Base-by-base conservation (phyloP, 2,113 vertebrate species). In the Poeciliopsis occidentalis region DNA sequence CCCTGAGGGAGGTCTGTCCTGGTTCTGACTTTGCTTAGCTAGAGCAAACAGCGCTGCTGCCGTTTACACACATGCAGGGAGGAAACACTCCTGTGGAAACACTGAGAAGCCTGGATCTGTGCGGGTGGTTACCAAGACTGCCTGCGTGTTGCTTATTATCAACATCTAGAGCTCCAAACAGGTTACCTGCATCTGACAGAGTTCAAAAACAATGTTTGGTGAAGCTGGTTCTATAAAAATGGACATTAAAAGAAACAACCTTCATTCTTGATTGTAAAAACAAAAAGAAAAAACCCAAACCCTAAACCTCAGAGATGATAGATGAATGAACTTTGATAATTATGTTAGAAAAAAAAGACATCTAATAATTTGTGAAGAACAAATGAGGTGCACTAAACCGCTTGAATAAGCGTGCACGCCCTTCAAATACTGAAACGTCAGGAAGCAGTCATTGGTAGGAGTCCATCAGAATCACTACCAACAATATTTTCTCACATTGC, bases 1-100 rank as follows among this genome's bases (percentile, higher is more conserved):
- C 81, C 89, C 88, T 78, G 62, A 78, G 85, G 90, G 89, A 90
- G 70, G 79, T 60, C 63, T 89, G 86, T 85, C 90, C 89, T 85
- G 86, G 69, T 89, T 92, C 85, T 80, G 22, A 79, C 78, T 72
- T 62, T 12, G 69, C 76, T 84, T 77, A 69, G 74, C 65, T 31
- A 12, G 47, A 83, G 75, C 78, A 85, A 86, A 90, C 79, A 86
- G 72, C 78, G 64, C 68, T 63, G 32, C 31, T 22, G 44, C 47
- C 63, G 64, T 75, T 73, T 32, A 82, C 84, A 75, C 10, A 73
- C 84, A 82, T 8, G 26, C 78, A 65, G 54, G 64, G 60, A 81
- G 27, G 61, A 84, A 74, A 76, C 64, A 19, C 73, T 77, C 80
- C 75, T 39, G 82, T 13, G 22, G 79, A 84, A 78, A 80, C 78